A percentile compares a stretch with the other conserved stretches of the same genome.
Evolutionary conservation across 2,888 invertebrate species (phyloP).

Genomic region (Minunthozetes semirufus): DNA sequence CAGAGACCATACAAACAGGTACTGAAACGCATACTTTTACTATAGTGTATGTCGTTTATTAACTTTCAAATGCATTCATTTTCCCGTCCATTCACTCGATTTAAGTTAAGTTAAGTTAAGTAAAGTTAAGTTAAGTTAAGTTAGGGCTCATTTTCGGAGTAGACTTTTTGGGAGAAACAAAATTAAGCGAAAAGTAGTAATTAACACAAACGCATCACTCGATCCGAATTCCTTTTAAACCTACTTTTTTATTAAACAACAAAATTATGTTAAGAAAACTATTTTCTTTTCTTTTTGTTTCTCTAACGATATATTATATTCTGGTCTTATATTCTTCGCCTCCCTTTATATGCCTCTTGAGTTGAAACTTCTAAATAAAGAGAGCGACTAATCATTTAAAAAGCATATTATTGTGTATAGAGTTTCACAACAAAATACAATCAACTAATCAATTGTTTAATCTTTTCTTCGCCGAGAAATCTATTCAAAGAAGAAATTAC

Average conservation of each 20-base stretch:
- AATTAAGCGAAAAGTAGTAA: conserved; percentile 20
- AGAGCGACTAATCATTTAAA: conserved; percentile 4
- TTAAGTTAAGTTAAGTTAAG: background rate
- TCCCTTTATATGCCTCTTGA: conserved; percentile 4
- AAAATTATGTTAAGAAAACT: conserved; percentile 23
- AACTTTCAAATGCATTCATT: conserved; percentile 31
- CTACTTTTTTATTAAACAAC: conserved; percentile 18
- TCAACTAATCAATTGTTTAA: conserved; percentile 11
- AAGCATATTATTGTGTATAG: background rate
- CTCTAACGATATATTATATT: background rate
- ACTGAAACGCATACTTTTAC: conserved; percentile 20
- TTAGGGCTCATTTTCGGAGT: background rate
- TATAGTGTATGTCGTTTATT: conserved; percentile 12
- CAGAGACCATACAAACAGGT: background rate
- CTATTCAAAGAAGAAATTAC: background rate
- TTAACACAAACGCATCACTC: conserved; percentile 7
- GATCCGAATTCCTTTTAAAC: conserved; percentile 13
- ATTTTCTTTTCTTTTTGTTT: conserved; percentile 12
- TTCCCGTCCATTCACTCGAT: conserved; percentile 27
- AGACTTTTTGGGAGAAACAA: background rate
- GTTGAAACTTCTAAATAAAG: conserved; percentile 7
- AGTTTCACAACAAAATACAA: background rate
- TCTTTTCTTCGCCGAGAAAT: background rate
- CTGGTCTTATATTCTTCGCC: too few species aligned
- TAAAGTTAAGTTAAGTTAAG: background rate